phyloP scores from a whole-genome alignment of 2,888 invertebrate genomes.

The Gonocerus acuteangulatus region DNA sequence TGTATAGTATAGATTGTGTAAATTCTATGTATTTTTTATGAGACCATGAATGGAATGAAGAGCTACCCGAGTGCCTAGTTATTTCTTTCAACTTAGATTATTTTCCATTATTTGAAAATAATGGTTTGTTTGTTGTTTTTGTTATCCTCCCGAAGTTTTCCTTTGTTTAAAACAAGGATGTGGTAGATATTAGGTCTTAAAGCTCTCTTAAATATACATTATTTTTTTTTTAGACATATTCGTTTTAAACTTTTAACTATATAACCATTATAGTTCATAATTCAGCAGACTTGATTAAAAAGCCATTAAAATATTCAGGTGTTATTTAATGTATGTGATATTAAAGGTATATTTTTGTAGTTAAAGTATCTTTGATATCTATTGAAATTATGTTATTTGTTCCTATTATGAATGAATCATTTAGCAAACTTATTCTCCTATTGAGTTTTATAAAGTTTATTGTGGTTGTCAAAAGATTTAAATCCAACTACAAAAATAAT shows the following conservation, averaged over 20 bases:
- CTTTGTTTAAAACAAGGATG: not conserved
- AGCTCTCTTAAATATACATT: not conserved
- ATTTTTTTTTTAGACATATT: not conserved
- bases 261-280: not conserved
- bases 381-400: constrained; percentile 10
- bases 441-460: constrained; percentile 2
- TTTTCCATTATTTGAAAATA: too few species aligned
- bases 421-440: not conserved
- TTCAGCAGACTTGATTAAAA: not conserved
- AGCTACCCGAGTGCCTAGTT: constrained; percentile 18
- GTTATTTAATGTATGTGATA: constrained; percentile 1
- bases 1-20: not conserved
- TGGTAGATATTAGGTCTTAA: not conserved
- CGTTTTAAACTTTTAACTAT: not conserved
- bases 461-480: too few species aligned
- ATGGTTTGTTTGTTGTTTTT: not conserved
- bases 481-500: too few species aligned
- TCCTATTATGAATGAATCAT: constrained; percentile 1
- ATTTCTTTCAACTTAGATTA: not conserved
- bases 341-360: constrained; percentile 21
- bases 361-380: constrained; percentile 16
- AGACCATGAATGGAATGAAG: constrained; percentile 1
- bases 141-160: constrained; percentile 13
- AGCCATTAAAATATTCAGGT: not conserved
- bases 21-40: constrained; percentile 4